Conservation (phyloP, 92 coral and sea anemone genomes). For the Pocillopora grandis region DNA sequence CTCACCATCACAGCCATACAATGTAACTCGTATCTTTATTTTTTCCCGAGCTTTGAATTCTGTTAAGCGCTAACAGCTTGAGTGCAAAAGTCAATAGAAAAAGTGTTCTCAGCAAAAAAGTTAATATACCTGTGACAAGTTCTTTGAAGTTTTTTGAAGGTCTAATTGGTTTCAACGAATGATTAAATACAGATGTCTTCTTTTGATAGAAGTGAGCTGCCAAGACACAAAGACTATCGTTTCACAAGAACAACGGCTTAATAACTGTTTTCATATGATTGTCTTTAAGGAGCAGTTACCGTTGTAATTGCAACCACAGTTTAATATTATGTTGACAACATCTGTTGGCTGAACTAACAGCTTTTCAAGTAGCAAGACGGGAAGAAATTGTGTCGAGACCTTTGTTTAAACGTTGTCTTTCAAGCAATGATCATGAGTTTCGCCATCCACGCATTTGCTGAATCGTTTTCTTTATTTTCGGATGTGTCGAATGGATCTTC, state of each 20-base stretch:
- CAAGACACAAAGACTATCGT: neutral
- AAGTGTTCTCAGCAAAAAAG: neutral
- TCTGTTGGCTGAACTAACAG: conserved; percentile 5
- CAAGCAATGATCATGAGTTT: neutral
- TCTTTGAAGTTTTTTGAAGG: too few species aligned
- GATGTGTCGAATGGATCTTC: neutral
- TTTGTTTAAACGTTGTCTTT: too few species aligned
- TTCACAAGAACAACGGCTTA: neutral
- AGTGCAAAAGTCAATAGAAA: neutral
- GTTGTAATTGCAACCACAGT: neutral
- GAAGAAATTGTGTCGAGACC: neutral
- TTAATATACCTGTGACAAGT: too few species aligned
- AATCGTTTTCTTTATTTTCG: neutral
- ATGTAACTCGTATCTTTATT: neutral
- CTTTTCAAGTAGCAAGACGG: neutral
- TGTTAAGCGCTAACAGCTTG: too few species aligned
- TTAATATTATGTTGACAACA: neutral
- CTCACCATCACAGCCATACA: neutral
- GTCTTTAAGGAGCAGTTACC: neutral
- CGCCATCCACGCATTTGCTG: neutral
- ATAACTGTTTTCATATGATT: neutral
- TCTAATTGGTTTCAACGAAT: neutral
- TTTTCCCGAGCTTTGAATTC: neutral
- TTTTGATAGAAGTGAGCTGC: neutral
- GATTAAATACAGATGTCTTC: neutral